These are phyloP conservation scores for Drosophila falleni DNA, from an alignment of 2,888 invertebrate species.

Conservation along the genomic window DNA sequence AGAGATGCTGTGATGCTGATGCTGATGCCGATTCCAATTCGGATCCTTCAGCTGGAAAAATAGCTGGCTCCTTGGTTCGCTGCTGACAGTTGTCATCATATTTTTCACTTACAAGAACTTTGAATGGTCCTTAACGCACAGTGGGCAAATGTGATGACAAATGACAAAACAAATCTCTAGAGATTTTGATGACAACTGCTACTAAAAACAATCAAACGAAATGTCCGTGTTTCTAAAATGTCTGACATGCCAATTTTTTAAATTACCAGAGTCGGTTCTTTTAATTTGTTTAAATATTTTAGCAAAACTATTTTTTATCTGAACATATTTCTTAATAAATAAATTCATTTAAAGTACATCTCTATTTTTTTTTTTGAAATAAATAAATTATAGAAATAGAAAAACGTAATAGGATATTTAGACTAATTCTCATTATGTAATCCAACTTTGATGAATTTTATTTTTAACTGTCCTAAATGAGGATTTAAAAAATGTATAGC, in stretches of 20 bases:
- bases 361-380: too few species aligned
- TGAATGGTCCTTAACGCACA: constrained; percentile 31
- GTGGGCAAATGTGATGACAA: constrained; percentile 17
- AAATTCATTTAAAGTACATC: too few species aligned
- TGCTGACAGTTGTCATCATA: constrained; percentile 68
- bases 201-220: background rate
- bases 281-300: too few species aligned
- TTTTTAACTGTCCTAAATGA: background rate
- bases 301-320: too few species aligned
- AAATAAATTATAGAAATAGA: too few species aligned
- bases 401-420: too few species aligned
- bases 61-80: constrained; percentile 57
- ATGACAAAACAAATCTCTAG: background rate
- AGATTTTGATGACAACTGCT: background rate
- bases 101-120: constrained; percentile 41
- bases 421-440: too few species aligned
- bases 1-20: constrained; percentile 20
- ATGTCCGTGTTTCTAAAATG: too few species aligned
- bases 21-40: constrained; percentile 38
- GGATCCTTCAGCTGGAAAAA: constrained; percentile 65
- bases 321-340: too few species aligned
- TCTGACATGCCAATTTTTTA: too few species aligned
- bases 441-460: constrained; percentile 5
- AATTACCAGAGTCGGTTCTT: too few species aligned
- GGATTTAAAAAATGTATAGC: background rate